A percentile compares a stretch with the other conserved stretches of the same genome.
Conservation (phyloP, 2,797 vertebrate genomes). For the Gephyroberyx darwinii region DNA sequence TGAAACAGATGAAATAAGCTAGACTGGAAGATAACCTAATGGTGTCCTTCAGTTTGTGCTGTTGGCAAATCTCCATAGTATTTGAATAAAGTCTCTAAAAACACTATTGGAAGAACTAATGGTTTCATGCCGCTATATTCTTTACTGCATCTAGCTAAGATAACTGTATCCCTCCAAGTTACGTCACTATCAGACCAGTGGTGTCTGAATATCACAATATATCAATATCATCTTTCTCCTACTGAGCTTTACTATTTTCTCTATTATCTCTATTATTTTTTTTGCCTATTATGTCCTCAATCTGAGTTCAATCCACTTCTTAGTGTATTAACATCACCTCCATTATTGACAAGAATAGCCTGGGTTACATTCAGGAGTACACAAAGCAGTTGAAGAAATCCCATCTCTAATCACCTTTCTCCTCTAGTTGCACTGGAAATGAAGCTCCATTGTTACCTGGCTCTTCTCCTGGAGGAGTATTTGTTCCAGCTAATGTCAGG, state of each 20-base stretch:
- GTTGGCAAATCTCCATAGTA: too few relatives aligned
- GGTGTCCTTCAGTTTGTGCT: not conserved
- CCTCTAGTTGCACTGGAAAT: not conserved
- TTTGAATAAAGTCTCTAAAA: too few relatives aligned
- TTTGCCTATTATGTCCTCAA: conserved; percentile 9
- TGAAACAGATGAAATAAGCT: conserved; percentile 4
- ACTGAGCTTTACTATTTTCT: too few relatives aligned
- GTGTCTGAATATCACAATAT: too few relatives aligned
- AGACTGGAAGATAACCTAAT: conserved; percentile 11
- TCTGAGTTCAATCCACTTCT: conserved; percentile 16
- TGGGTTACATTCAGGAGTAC: conserved; percentile 30
- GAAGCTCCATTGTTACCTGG: conserved; percentile 1
- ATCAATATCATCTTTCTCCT: too few relatives aligned
- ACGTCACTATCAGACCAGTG: too few relatives aligned
- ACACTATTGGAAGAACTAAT: too few relatives aligned
- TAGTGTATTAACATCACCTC: conserved; percentile 33
- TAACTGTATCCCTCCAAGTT: too few relatives aligned
- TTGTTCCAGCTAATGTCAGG: conserved; percentile 4
- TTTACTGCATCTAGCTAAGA: too few relatives aligned
- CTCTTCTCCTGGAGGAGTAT: not conserved
- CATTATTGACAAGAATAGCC: conserved; percentile 38
- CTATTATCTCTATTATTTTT: conserved; percentile 55
- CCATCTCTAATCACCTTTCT: conserved; percentile 10
- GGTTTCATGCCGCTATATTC: too few relatives aligned
- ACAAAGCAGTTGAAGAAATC: conserved; percentile 31